Evolutionary conservation across 2,113 vertebrate species (phyloP).

Genomic region (Colaptes auratus): DNA sequence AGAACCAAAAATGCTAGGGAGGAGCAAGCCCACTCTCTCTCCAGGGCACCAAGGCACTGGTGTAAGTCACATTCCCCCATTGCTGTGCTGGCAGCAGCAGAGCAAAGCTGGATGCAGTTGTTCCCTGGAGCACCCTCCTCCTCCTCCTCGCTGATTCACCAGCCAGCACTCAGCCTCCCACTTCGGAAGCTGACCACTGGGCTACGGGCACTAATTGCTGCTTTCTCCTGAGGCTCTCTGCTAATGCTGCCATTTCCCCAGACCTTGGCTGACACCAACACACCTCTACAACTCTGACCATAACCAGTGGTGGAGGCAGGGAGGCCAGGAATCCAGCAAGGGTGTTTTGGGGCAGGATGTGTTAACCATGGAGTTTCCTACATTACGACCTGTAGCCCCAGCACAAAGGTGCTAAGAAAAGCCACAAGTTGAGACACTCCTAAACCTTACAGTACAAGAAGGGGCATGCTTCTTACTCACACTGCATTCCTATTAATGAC

Average conservation of each 20-base stretch:
- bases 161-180: not conserved
- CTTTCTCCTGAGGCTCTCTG: not conserved
- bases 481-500: not conserved
- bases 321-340: not conserved
- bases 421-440: not conserved
- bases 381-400: not conserved
- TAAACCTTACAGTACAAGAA: not conserved
- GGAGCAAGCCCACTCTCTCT: not conserved
- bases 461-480: not conserved
- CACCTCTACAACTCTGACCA: not conserved
- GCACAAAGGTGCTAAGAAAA: not conserved
- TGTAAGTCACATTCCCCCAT: not conserved
- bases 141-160: not conserved
- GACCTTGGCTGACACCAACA: not conserved
- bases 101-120: not conserved
- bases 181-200: not conserved
- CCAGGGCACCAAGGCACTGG: not conserved
- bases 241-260: not conserved
- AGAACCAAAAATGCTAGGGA: not conserved
- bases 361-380: not conserved
- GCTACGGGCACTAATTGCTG: not conserved
- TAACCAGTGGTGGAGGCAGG: not conserved
- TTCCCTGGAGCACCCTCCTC: not conserved
- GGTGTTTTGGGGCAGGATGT: not conserved
- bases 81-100: rapidly evolving